These are phyloP conservation scores for Furcifer pardalis DNA, from an alignment of 2,797 vertebrate genomes.

Conservation along the genomic window DNA sequence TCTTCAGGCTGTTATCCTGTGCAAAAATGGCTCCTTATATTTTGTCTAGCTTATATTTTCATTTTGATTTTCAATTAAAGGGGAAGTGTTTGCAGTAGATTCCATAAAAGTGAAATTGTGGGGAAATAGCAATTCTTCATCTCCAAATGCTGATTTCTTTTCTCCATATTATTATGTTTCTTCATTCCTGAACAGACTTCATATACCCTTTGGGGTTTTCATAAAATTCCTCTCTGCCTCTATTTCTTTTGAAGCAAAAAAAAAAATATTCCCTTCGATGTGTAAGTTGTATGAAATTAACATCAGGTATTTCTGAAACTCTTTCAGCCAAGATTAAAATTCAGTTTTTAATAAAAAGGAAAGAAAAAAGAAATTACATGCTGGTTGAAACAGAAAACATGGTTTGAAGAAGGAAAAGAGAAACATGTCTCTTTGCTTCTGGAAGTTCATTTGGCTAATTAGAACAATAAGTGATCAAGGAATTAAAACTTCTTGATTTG, in stretches of 20 bases:
- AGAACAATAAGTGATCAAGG: constrained; percentile 25
- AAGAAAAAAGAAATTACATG: not conserved
- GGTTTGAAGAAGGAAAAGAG: not conserved
- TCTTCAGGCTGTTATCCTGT: not conserved
- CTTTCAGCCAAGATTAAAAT: not conserved
- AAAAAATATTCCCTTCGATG: constrained; percentile 7
- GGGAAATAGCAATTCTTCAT: too few relatives aligned
- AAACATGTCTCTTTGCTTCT: not conserved
- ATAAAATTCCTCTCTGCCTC: not conserved
- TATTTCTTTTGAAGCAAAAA: not conserved
- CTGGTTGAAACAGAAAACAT: not conserved
- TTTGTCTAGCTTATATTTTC: not conserved
- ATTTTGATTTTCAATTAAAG: not conserved
- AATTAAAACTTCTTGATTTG: constrained; percentile 42
- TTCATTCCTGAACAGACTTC: constrained; percentile 1
- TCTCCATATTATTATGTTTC: not conserved
- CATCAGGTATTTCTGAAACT: not conserved
- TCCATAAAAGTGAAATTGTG: not conserved
- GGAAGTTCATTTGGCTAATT: constrained; percentile 17
- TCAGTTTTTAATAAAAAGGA: not conserved
- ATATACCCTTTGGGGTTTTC: not conserved
- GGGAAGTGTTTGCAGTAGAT: not conserved
- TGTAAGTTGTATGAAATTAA: not conserved
- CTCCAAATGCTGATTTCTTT: not conserved
- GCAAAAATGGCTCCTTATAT: not conserved